Evolutionary conservation across 2,797 vertebrate species (phyloP).

Genomic region (Anguilla megastoma): DNA sequence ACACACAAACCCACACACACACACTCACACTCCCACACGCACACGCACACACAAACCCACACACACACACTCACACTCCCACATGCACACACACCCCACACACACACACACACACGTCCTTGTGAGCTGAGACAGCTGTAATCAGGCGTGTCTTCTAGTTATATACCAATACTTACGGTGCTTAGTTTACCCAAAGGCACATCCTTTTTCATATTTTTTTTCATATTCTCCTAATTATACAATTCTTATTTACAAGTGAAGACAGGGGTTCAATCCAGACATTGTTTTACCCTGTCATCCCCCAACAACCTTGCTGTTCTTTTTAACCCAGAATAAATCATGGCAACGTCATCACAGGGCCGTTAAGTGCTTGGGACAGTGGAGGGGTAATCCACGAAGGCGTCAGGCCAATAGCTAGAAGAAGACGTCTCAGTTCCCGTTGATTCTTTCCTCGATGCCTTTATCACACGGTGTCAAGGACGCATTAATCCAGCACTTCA

Average conservation of each 20-base stretch:
- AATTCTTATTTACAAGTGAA: background rate
- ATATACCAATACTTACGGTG: background rate
- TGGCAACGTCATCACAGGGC: background rate
- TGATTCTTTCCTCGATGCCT: background rate
- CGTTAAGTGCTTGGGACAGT: background rate
- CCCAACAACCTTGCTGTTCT: background rate
- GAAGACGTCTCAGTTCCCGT: background rate
- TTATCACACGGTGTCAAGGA: background rate
- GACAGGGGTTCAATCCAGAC: background rate
- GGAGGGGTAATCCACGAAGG: background rate
- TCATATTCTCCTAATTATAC: background rate
- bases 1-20: no score
- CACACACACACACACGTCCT: background rate
- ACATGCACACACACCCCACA: no score
- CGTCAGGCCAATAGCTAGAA: background rate
- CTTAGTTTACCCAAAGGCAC: background rate
- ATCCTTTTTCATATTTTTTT: background rate
- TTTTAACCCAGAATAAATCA: background rate
- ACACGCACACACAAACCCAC: no score
- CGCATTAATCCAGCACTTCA: background rate
- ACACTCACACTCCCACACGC: no score
- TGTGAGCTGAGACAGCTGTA: background rate
- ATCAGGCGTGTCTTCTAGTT: background rate
- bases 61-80: background rate
- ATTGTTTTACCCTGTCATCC: background rate